These are phyloP conservation scores for Percina caprodes DNA, from an alignment of 2,113 vertebrate genomes.

Conservation along the genomic window DNA sequence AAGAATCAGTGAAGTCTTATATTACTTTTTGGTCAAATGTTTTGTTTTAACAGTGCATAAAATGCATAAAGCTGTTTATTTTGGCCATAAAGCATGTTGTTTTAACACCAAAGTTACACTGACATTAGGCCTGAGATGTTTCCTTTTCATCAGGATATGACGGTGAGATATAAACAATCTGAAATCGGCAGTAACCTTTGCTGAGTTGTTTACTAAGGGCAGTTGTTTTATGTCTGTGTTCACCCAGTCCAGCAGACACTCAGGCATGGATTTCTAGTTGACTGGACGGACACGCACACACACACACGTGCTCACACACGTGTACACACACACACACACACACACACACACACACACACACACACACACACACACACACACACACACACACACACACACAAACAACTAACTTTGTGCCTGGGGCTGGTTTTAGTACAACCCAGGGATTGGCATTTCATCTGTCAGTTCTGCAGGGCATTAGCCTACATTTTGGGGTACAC, in stretches of 20 bases:
- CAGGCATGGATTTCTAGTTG: conserved; percentile 54
- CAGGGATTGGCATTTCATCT: conserved; percentile 81
- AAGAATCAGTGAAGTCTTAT: conserved; percentile 9
- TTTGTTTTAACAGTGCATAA: conserved; percentile 22
- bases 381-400: background rate
- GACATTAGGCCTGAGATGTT: conserved; percentile 73
- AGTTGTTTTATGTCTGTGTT: conserved; percentile 67
- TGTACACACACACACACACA: no score
- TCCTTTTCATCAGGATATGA: conserved; percentile 58
- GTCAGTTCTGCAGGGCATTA: conserved; percentile 78
- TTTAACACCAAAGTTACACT: conserved; percentile 57
- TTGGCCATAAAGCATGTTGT: conserved; percentile 26
- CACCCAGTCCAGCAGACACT: conserved; percentile 49
- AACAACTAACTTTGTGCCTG: conserved; percentile 46
- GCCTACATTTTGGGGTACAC: conserved; percentile 76
- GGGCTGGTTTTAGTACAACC: conserved; percentile 73
- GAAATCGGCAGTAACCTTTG: conserved; percentile 75
- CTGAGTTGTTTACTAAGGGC: conserved; percentile 66
- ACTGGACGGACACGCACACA: conserved; percentile 15
- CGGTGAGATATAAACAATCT: conserved; percentile 58
- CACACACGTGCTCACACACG: no score
- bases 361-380: conserved; percentile 15
- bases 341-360: conserved; percentile 20
- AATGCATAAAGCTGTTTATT: conserved; percentile 27
- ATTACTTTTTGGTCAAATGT: background rate